Evolutionary conservation across 1,140 invertebrate genomes (phyloP), one percentile per base, ranked within the genome.

Genomic region (Vanessa atalanta): DNA sequence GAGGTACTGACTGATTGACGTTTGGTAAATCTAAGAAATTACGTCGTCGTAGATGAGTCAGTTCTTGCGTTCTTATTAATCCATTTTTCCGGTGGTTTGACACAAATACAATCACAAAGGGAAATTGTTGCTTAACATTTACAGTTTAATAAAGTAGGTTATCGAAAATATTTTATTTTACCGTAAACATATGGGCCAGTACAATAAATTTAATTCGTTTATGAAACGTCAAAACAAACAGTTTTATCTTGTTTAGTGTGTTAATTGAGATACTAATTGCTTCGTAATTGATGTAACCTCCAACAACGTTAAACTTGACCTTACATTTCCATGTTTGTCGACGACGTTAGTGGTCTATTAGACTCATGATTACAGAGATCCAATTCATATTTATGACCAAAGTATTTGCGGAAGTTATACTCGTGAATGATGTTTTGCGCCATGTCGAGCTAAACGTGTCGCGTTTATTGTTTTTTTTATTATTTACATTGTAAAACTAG

Each of bases 181-280:
- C 7, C 37, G 37, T 43, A 57, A 23, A 20, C 16, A 26, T 57
- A 57, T 9, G 1, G 20, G 55, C 15, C 23, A 26, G 5, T 15
- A 16, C 31, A 61, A 61, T 61, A 67, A 68, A 67, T 68, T 61
- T 48, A 16, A 37, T 51, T 51, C 20, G 65, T 73, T 68, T n/a
- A 48, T 47, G 43, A 48, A 53, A 73, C 60, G 43, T 65, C 43
- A 66, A 65, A 75, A 75, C 73, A 76, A 74, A 77, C 72, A 72
- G 73, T 75, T 77, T 72, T 69, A 79, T 77, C 70, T 71, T 57
- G 31, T 57, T 23, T 37, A 57, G 15, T 15, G 16, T 64, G 68
- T 43, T 77, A 79, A 79, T 73, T 74, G 69, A 37, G n/a, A 20
- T 11, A n/a, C 48, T 77, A 79, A 77, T 76, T 77, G 61, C 43